Evolutionary conservation across 2,113 vertebrate genomes (phyloP), one percentile per base, ranked within the genome.

Genomic region (Apaloderma vittatum): DNA sequence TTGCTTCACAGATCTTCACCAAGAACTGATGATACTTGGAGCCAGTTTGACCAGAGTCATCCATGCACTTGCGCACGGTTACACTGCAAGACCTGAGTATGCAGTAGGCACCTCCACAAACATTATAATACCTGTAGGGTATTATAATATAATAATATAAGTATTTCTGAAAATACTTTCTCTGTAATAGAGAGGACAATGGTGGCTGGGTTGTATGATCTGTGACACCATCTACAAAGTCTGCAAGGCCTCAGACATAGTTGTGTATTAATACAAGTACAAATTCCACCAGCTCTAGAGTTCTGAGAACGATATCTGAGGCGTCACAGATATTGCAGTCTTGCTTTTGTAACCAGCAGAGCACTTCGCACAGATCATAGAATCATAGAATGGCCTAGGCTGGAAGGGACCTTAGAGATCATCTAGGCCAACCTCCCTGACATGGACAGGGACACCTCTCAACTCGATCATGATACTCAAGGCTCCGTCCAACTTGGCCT

Each of bases 11-110:
- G 27, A 40, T 86, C 51, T 74, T 62, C 52, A 36, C 45, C 15
- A 37, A 77, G 52, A 59, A 54, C 63, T 55, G 58, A 26, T 23
- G 48, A 49, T 15, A 49, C 26, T 30, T 15, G 15, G n/a, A 86
- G 70, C 16, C 63, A 57, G 23, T n/a, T 26, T 48, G 32, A 81
- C 45, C 29, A 59, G 51, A 58, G 45, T 29, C 29, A 36, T 30
- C 30, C 10, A 30, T 0, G 1, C 36, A 51, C 10, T 48, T 52
- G 11, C 1, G 12, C 27, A 58, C 0, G 0, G 36, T 52, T 40
- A 27, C 49, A 7, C 46, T 59, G 30, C 67, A 49, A 78, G 26
- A 61, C 22, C 18, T 36, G 54, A 20, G 37, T 22, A 52, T 36
- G n/a, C 13, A 54, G 46, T 8, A 59, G 43, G 37, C 21, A 66